Evolutionary conservation across 2,113 vertebrate genomes (phyloP), one percentile per base, ranked within the genome.

Genomic region (Trematomus loennbergii): DNA sequence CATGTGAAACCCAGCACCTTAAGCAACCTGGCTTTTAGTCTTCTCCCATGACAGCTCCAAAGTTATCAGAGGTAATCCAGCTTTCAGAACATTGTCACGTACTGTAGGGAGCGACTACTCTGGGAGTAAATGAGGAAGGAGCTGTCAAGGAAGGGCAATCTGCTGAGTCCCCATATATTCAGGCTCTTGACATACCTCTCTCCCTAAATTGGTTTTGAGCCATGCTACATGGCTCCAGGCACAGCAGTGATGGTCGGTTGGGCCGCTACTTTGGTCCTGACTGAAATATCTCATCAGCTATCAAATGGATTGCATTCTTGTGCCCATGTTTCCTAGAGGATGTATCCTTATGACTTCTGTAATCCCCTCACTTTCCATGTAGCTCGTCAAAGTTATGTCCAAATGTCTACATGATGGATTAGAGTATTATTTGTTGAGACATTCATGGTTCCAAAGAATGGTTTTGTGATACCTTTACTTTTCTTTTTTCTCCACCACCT

Each of bases 1-100:
- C 77, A 65, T 83, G 69, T 72, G 75, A 73, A 78, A 53, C 62
- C 59, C 73, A 62, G 67, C 77, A 78, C 66, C 33, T 80, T 66
- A 71, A 84, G 88, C 87, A 89, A 82, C 69, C 79, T 83, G 79
- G 59, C 63, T 91, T 78, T 85, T 86, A 90, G 82, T 79, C 75
- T 75, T 57, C 59, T 59, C 86, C 53, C 75, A 72, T 72, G 72
- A 70, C 65, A 61, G 58, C 67, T 79, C 61, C 60, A 81, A 73
- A 84, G 79, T 89, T 83, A 84, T 79, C 86, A 70, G 50, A 74
- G 70, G 53, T 81, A 88, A 91, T 90, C 77, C 88, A 71, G 79
- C 83, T 84, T 85, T 84, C 81, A 87, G 29, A 74, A 63, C n/a
- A 53, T 22, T 67, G 78, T 71, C 77, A 57, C 52, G 6, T 64